Evolutionary conservation across 1,140 invertebrate species (phyloP), one percentile per base, ranked within the genome.

Genomic region (Yoshiicerus persimilis): DNA sequence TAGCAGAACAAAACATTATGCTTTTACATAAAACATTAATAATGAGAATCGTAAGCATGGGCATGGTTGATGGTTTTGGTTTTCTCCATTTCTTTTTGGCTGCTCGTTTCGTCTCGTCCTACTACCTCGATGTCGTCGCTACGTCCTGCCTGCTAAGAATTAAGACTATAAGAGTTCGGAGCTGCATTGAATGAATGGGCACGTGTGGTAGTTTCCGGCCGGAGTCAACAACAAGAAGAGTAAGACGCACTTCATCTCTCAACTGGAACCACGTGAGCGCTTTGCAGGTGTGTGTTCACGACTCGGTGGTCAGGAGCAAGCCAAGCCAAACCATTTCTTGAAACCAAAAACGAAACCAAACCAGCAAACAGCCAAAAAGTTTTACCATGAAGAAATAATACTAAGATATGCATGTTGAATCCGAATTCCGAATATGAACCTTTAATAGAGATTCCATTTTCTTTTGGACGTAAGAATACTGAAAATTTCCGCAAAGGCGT

Each of bases 221-320:
- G 83, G 75, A 32, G 32, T 32, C 32, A 80, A 80, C 75, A 80
- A 36, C 34, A 34, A 80, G 75, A 80, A 80, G 75, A 80, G 32
- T 70, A 62, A 64, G 32, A 38, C 75, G 62, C 86, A 87, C 86
- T 87, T 87, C 66, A 87, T 87, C 86, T 87, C 66, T 87, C 86
- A 87, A 47, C 47, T 86, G 84, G 39, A 88, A 90, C 80, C 87
- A 87, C 39, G 88, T 90, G 47, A 87, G 83, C 75, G 32, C 34
- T 36, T 38, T 80, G 75, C 75, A 80, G 75, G 75, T 80, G 75
- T 80, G 75, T 80, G 75, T 80, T 80, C 75, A 80, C 75, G 75
- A 80, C 75, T 80, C 75, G 75, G 75, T 80, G 75, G 75, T 80
- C 75, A 80, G 75, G 38, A 80, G 30, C 75, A 80, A 80, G 34